Base-by-base conservation (phyloP, 2,797 vertebrate species). In the Echiichthys vipera region DNA sequence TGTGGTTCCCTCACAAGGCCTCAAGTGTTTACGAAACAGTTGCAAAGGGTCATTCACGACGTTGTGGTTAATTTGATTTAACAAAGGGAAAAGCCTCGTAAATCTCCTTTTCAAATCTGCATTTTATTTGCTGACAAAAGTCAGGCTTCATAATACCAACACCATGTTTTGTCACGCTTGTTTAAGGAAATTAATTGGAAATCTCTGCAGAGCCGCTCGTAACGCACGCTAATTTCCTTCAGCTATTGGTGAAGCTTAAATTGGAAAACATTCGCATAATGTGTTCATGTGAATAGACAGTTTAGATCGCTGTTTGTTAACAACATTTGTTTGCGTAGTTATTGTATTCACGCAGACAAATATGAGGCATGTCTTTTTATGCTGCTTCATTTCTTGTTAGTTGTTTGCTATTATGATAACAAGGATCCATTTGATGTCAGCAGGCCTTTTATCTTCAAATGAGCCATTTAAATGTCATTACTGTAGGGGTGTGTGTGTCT, bases 401-500 rank as follows among this genome's bases (percentile, higher is more conserved):
- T 89, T 88, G 87, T 85, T 88, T 83, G 85, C 83, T 86, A 77
- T 93, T 92, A 87, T 86, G 88, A 90, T 89, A 90, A 90, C 76
- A 79, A 89, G 85, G 81, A 87, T 86, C 79, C 84, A 86, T 89
- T 91, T 88, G 85, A 91, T 91, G 90, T 91, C 85, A 84, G 86
- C 78, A 64, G 78, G 83, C 71, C 86, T 89, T 91, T 92, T 91
- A 89, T 92, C 86, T 90, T 91, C 89, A 91, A 91, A 93, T 89
- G 88, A 93, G 84, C 83, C 87, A 90, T 93, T 93, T 92, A 94
- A 92, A 92, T 93, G 88, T 92, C 89, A 91, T 89, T 94, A 93
- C 80, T 68, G 73, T 77, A 40, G 46, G 65, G 30, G 18, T 65
- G 57, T 47, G 34, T 53, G 71, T 50, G 65, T 22, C 25, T 29